These are phyloP conservation scores for Gallinago nigripennis DNA, from an alignment of 2,797 vertebrate genomes.

Conservation along the genomic window DNA sequence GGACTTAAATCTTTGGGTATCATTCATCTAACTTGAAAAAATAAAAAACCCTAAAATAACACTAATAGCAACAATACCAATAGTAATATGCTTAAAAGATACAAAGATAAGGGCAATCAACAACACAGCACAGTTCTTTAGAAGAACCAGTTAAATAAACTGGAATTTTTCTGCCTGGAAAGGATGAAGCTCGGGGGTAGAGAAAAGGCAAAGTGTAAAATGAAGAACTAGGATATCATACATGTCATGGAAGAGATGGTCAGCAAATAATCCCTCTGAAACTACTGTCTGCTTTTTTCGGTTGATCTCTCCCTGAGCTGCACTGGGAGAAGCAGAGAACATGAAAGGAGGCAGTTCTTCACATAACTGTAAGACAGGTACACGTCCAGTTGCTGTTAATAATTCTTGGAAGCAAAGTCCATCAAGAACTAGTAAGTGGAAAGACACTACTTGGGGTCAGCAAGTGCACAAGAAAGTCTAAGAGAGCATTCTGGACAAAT, in stretches of 20 bases:
- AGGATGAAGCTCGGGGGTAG: neutral
- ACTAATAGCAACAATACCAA: neutral
- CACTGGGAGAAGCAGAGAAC: neutral
- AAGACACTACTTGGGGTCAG: fast-evolving
- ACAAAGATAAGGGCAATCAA: neutral
- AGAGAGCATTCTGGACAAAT: neutral
- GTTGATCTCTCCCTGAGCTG: neutral
- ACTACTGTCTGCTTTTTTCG: neutral
- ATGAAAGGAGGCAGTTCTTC: neutral
- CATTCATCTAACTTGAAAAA: neutral
- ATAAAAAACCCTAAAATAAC: neutral
- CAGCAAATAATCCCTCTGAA: neutral
- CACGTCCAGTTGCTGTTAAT: neutral
- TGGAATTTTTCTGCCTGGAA: neutral
- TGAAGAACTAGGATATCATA: fast-evolving
- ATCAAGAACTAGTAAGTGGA: neutral
- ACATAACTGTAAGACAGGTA: neutral
- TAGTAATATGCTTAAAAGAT: neutral
- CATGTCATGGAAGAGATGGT: neutral
- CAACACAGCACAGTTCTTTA: neutral
- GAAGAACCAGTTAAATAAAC: neutral
- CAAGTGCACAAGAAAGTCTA: neutral
- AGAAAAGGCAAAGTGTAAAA: neutral
- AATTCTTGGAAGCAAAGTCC: neutral
- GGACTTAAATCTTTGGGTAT: neutral